phyloP scores from a whole-genome alignment of 2,797 vertebrate species.

The Aulostomus chinensis region DNA sequence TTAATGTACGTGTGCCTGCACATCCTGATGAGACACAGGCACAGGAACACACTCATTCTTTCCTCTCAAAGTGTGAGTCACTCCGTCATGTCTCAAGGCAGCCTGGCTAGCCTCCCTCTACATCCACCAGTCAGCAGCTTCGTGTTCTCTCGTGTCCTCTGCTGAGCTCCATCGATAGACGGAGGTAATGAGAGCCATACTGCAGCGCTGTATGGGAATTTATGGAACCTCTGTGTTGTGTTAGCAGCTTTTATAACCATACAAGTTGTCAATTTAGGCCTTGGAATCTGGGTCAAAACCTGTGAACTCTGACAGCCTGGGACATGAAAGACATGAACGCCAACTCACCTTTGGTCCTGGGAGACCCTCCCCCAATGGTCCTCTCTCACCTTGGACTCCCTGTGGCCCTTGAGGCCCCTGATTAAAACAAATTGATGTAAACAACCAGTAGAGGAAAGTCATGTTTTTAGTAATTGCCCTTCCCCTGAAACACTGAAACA shows the following conservation, averaged over 20 bases:
- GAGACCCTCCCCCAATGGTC: constrained; percentile 84
- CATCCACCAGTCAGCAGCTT: neutral
- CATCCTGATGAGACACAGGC: constrained; percentile 44
- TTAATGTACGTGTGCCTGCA: neutral
- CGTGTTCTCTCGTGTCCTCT: constrained; percentile 16
- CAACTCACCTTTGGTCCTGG: constrained; percentile 87
- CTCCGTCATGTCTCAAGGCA: constrained; percentile 19
- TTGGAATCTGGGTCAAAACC: constrained; percentile 35
- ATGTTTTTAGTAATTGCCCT: neutral
- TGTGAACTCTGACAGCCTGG: neutral
- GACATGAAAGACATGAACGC: constrained; percentile 14
- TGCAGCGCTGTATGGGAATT: constrained; percentile 1
- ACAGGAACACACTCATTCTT: constrained; percentile 26
- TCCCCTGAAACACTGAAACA: too few relatives aligned
- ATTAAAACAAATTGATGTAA: constrained; percentile 16
- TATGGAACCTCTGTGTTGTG: constrained; percentile 25
- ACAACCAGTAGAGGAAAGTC: neutral
- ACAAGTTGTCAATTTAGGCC: constrained; percentile 22
- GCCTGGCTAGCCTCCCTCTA: constrained; percentile 27
- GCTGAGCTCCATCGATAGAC: constrained; percentile 1
- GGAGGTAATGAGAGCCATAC: constrained; percentile 27
- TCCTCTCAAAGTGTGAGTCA: constrained; percentile 30
- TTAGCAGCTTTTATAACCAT: constrained; percentile 17
- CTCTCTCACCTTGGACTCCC: constrained; percentile 87
- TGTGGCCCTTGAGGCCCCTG: constrained; percentile 90